Conservation (phyloP, 2,113 vertebrate genomes). For the Diglossa brunneiventris region DNA sequence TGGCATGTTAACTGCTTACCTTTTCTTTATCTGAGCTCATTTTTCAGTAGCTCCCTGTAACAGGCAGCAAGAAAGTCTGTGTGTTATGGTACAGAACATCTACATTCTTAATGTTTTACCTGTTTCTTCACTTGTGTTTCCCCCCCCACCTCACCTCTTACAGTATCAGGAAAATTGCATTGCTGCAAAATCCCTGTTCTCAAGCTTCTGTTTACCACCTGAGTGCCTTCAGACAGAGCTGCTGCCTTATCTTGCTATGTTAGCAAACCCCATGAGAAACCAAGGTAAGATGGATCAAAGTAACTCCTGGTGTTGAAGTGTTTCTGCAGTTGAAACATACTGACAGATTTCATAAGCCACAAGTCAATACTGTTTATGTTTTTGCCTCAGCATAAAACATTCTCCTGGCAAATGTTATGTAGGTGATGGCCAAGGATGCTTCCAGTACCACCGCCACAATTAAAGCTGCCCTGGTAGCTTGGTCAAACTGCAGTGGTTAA, state of each 20-base stretch:
- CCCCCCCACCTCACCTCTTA: background rate
- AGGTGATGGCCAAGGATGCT: background rate
- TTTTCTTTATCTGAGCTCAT: background rate
- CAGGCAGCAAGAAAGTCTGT: background rate
- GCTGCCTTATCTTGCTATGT: conserved; percentile 87
- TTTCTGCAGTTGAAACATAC: background rate
- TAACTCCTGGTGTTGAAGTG: background rate
- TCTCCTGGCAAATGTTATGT: accelerated
- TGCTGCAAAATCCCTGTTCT: conserved; percentile 87
- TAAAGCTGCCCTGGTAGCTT: background rate
- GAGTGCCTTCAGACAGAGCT: conserved; percentile 88
- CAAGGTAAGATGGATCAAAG: conserved; percentile 76
- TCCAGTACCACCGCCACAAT: background rate
- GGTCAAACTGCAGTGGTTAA: background rate
- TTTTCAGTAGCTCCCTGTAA: background rate
- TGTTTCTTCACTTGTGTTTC: background rate
- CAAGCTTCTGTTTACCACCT: conserved; percentile 86
- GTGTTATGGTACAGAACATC: background rate
- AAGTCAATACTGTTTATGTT: background rate
- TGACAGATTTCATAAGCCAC: background rate
- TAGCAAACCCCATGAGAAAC: conserved; percentile 90
- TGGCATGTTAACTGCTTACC: background rate
- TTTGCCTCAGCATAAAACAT: background rate
- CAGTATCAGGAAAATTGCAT: conserved; percentile 90
- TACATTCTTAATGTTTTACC: background rate